Evolutionary conservation across 2,888 invertebrate genomes (phyloP), one percentile per base, ranked within the genome.

Genomic region (Sinotaia quadrata): DNA sequence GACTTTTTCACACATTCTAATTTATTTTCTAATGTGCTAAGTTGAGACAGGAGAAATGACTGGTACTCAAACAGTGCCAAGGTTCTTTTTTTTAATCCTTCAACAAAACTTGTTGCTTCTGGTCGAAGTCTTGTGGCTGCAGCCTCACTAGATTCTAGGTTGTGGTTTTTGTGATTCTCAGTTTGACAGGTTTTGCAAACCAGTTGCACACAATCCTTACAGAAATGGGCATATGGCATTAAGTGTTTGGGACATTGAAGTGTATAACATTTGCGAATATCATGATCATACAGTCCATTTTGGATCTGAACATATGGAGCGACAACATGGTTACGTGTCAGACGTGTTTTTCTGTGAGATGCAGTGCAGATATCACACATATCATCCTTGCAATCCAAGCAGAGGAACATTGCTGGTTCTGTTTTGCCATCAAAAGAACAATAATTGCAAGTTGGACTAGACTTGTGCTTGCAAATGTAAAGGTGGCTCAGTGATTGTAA

Each of bases 331-430:
- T 67, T 61, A 34, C 86, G 73, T 3, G 85, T 85, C 51, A 86
- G 72, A 67, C 84, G 83, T 31, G 86, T 86, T 21, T 79, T 75
- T 1, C 75, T 73, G 72, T 86, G 86, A 0, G 84, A 84, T 29
- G 73, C 76, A 0, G 77, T 69, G 65, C 86, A 86, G 18, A 67
- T 67, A 24, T 76, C 74, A 72, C 86, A 86, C 75, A 86, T 75
- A 65, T 84, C 78, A 69, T 86, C 86, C 27, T 75, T 75, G 58
- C 86, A 86, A 27, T 85, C 82, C 12, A 86, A 72, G 65, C 86
- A 86, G 12, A 82, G 65, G 18, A 71, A 67, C 1, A 68, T 72
- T 15, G 85, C 85, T 21, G 57, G 31, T 5, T 68, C 67, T 7
- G 58, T 70, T 57, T 79, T 78, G 1, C 80, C 77, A 44, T 81